phyloP scores from a whole-genome alignment of 2,888 invertebrate species.

The Adelphocoris suturalis region DNA sequence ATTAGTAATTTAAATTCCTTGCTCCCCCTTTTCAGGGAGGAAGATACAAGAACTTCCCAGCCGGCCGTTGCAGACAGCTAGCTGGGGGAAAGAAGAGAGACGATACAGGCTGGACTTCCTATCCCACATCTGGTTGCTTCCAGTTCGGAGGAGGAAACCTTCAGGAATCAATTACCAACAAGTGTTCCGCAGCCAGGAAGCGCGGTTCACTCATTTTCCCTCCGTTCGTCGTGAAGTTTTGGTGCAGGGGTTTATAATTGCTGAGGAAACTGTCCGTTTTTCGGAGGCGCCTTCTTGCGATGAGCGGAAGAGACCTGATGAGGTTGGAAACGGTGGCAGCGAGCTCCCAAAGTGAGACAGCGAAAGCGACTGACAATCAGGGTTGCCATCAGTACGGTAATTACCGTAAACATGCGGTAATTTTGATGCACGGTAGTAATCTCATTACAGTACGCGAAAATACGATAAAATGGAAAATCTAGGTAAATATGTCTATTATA shows the following conservation, averaged over 20 bases:
- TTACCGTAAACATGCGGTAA: no score
- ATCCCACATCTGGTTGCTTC: slow-evolving; percentile 38
- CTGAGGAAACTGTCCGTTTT: not conserved
- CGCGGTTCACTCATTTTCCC: slow-evolving; percentile 14
- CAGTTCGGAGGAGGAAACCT: not conserved
- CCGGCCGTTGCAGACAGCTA: not conserved
- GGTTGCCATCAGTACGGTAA: no score
- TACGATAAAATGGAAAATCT: no score
- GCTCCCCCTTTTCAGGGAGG: no score
- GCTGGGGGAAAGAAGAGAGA: slow-evolving; percentile 21
- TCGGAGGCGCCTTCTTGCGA: not conserved
- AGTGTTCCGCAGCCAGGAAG: slow-evolving; percentile 49
- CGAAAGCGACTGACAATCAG: no score
- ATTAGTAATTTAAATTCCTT: no score
- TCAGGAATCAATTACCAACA: slow-evolving; percentile 54
- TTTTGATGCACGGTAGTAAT: no score
- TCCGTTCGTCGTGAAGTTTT: slow-evolving; percentile 6
- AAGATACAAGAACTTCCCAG: no score
- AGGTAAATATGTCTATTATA: no score
- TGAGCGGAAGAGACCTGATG: not conserved
- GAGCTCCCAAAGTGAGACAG: no score
- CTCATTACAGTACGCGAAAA: no score
- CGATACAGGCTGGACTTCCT: slow-evolving; percentile 54
- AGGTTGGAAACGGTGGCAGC: not conserved
- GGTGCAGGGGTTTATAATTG: not conserved